Percentiles rank a stretch among this genome's conserved stretches.
phyloP scores from a whole-genome alignment of 2,888 invertebrate species.

The Drosophila bunnanda region DNA sequence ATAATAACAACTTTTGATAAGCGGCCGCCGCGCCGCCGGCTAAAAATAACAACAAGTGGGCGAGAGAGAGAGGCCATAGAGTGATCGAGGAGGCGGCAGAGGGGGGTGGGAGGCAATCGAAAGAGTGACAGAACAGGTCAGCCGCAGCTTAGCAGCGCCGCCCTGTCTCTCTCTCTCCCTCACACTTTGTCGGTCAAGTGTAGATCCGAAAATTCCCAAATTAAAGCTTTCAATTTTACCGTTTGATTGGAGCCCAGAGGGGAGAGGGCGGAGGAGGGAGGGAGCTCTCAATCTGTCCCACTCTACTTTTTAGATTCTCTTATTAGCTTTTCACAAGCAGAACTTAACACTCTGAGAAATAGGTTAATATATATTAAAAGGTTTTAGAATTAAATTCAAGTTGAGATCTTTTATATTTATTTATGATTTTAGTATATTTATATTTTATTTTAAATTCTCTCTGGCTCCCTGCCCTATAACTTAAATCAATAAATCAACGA shows the following conservation, averaged over 20 bases:
- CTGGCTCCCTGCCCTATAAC: too few relatives aligned
- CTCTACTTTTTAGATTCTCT: conserved; percentile 5
- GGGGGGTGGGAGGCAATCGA: not conserved
- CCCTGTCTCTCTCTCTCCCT: conserved; percentile 22
- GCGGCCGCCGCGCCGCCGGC: conserved; percentile 64
- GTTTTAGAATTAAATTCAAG: not conserved
- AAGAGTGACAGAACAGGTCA: conserved; percentile 39
- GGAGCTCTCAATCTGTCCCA: conserved; percentile 6
- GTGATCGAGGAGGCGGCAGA: not conserved
- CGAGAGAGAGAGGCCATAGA: not conserved
- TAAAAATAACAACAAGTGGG: conserved; percentile 59
- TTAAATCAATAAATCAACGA: not conserved
- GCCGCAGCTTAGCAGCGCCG: conserved; percentile 17
- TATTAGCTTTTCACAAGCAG: conserved; percentile 3
- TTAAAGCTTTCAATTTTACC: conserved; percentile 33
- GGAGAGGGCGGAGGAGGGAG: not conserved
- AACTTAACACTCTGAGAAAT: conserved; percentile 1
- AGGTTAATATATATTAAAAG: not conserved
- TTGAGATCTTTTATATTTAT: too few relatives aligned
- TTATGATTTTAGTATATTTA: too few relatives aligned
- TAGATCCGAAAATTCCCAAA: conserved; percentile 19
- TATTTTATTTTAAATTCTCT: too few relatives aligned
- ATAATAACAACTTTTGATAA: conserved; percentile 63
- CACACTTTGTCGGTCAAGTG: conserved; percentile 38
- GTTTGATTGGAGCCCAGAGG: conserved; percentile 7